These are phyloP conservation scores for Colius striatus DNA, from an alignment of 2,113 vertebrate species.

Conservation along the genomic window DNA sequence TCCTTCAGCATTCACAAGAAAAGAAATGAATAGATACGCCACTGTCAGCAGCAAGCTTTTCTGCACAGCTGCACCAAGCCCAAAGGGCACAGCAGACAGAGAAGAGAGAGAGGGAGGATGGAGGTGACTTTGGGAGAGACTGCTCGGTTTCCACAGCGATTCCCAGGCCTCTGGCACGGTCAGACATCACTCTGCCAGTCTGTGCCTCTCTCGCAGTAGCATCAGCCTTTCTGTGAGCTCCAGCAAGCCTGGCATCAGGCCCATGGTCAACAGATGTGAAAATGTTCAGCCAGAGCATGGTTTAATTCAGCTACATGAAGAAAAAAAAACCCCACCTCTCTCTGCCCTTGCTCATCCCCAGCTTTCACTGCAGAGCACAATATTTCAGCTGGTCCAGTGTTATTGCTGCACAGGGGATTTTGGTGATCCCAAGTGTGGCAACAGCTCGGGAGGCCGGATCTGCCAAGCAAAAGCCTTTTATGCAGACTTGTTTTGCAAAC, in stretches of 20 bases:
- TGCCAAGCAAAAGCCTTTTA: not conserved
- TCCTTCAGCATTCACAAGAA: not conserved
- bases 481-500: not conserved
- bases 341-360: not conserved
- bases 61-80: not conserved
- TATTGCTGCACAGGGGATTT: fast-evolving
- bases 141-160: not conserved
- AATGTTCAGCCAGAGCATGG: not conserved
- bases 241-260: not conserved
- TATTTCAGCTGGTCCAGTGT: fast-evolving
- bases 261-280: not conserved
- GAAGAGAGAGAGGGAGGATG: not conserved
- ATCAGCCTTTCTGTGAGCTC: not conserved
- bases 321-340: not conserved
- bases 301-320: not conserved
- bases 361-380: not conserved
- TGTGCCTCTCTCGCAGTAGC: fast-evolving
- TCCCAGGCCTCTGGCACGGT: not conserved
- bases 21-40: not conserved
- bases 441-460: not conserved
- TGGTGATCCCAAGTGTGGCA: not conserved
- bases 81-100: not conserved
- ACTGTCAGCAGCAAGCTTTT: not conserved
- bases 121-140: not conserved
- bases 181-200: not conserved